Percentiles rank a stretch among this genome's conserved stretches.
Evolutionary conservation across 2,888 invertebrate species (phyloP).

Genomic region (Dryobota labecula): DNA sequence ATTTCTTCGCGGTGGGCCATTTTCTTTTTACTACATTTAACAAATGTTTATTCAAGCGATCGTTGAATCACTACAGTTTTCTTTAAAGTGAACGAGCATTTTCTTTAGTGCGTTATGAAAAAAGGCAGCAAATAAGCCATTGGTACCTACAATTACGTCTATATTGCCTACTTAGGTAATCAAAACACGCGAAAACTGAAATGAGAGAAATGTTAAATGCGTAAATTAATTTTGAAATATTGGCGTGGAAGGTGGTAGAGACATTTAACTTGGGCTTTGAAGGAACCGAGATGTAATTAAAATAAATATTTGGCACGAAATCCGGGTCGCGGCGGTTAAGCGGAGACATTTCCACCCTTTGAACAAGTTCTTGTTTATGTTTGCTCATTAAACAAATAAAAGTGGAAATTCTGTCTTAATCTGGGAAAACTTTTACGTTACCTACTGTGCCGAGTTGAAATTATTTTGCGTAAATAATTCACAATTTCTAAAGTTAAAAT

Average conservation of each 20-base stretch:
- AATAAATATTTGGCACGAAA: constrained; percentile 90
- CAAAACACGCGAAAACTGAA: constrained; percentile 39
- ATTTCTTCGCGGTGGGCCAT: constrained; percentile 62
- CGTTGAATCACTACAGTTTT: constrained; percentile 50
- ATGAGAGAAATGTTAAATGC: constrained; percentile 59
- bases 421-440: constrained; percentile 78
- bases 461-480: constrained; percentile 71
- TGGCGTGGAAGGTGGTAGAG: constrained; percentile 77
- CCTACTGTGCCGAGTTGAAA: constrained; percentile 69
- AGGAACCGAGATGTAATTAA: constrained; percentile 88
- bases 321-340: constrained; percentile 88
- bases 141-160: not conserved
- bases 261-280: constrained; percentile 83
- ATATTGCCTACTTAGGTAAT: not conserved
- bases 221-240: constrained; percentile 78
- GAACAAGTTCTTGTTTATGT: constrained; percentile 89
- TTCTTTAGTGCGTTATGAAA: constrained; percentile 24
- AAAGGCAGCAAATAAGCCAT: constrained; percentile 2
- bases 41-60: constrained; percentile 53
- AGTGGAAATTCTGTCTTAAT: constrained; percentile 85
- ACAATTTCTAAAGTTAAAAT: constrained; percentile 64
- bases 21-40: constrained; percentile 67
- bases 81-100: constrained; percentile 31
- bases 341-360: constrained; percentile 88
- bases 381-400: constrained; percentile 89